Evolutionary conservation across 2,113 vertebrate species (phyloP).

Genomic region (Notiomystis cincta): DNA sequence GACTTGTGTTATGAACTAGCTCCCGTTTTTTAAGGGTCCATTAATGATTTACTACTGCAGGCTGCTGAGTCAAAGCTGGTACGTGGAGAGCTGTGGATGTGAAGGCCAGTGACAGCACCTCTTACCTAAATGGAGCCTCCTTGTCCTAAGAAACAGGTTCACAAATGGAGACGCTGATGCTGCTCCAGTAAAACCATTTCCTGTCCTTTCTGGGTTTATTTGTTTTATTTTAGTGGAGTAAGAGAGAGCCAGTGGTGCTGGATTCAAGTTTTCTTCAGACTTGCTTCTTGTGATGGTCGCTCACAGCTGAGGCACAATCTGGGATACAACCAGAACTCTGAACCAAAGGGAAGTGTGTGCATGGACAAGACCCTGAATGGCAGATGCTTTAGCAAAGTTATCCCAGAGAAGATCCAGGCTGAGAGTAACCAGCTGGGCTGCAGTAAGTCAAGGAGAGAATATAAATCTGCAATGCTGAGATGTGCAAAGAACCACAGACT

Average conservation of each 20-base stretch:
- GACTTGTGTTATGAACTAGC: background rate
- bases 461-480: rapidly evolving
- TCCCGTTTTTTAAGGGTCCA: constrained; percentile 1
- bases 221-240: background rate
- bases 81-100: rapidly evolving
- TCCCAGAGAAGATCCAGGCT: background rate
- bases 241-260: background rate
- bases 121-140: constrained; percentile 43
- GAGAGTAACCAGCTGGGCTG: background rate
- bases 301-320: background rate
- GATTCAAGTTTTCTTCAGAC: background rate
- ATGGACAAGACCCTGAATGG: too few species aligned
- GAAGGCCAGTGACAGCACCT: background rate
- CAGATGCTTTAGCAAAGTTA: background rate
- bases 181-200: constrained; percentile 2
- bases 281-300: rapidly evolving
- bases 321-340: background rate
- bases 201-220: background rate
- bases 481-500: background rate
- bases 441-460: background rate
- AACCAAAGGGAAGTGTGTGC: rapidly evolving
- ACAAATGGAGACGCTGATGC: background rate
- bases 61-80: constrained; percentile 10
- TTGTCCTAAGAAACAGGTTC: background rate
- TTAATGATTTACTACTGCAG: constrained; percentile 24